phyloP scores from a whole-genome alignment of 2,797 vertebrate genomes.

The Artibeus lituratus region DNA sequence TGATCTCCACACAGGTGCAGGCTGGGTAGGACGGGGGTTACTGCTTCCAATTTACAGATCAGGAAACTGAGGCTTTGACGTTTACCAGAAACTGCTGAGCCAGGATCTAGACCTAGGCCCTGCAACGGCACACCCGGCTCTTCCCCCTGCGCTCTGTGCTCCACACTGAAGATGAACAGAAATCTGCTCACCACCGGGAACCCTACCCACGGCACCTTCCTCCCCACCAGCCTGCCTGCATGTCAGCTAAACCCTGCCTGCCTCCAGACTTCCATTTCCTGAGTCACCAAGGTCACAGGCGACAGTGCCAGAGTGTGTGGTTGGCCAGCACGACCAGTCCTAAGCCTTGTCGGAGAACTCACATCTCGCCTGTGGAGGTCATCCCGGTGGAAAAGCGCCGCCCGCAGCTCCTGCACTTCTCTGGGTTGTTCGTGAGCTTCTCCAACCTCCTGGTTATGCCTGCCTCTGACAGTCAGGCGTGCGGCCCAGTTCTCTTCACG shows the following conservation, averaged over 20 bases:
- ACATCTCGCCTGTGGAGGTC: constrained; percentile 4
- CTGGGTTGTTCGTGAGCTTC: not conserved
- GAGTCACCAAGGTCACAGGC: not conserved
- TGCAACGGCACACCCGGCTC: not conserved
- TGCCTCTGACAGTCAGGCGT: not conserved
- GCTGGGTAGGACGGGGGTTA: not conserved
- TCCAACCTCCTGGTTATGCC: not conserved
- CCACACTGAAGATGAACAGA: not conserved
- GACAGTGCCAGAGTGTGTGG: rapidly evolving
- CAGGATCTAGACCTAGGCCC: not conserved
- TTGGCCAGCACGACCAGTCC: rapidly evolving
- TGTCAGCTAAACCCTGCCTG: not conserved
- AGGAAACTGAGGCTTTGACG: not conserved
- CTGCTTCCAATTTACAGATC: not conserved
- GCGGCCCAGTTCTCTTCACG: not conserved
- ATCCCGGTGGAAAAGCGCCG: not conserved
- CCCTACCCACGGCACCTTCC: not conserved
- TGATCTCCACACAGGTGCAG: not conserved
- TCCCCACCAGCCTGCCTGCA: not conserved
- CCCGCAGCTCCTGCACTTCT: not conserved
- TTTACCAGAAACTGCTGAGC: not conserved
- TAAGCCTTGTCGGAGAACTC: not conserved
- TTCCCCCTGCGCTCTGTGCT: not conserved
- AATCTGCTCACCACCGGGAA: not conserved
- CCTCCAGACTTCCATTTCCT: rapidly evolving